Base-by-base conservation (phyloP, 2,797 vertebrate species). In the Okamejei kenojei region DNA sequence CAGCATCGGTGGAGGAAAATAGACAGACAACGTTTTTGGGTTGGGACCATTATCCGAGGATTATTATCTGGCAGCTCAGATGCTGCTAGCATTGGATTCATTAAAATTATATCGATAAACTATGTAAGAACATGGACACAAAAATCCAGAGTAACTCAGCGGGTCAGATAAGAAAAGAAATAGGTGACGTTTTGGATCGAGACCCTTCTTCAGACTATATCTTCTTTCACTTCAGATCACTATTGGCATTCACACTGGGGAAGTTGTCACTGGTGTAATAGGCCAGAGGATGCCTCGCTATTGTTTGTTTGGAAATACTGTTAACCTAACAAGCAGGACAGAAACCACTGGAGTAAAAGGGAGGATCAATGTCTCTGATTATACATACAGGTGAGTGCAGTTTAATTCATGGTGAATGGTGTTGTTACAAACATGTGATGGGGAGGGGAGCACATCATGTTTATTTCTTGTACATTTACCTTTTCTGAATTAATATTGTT, bases 201-300 rank as follows among this genome's bases (percentile, higher is more conserved):
- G 5, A 54, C 45, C 45, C 45, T 54, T 54, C 45, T 54, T 54
- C 5, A 81, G 74, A 54, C 10, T 19, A 74, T 74, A 74, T 68
- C n/a, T 29, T 73, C 45, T 74, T 76, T 76, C 71, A 95, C 92
- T 93, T 1, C 95, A 99, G 99, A 99, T 99, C 94, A 99, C 98
- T 0, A 99, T 99, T 93, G 99, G 99, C 79, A 99, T 99, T 94
- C 99, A 99, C 94, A 99, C 98, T 5, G 99, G 99, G 93, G 99
- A 99, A 94, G 99, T 99, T n/a, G 99, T 99, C 94, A 99, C 99
- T 0, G 99, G 99, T 78, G 99, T 99, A 94, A 99, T 99, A 92
- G 99, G 99, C 58, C 99, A 99, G 95, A 97, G 99, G 95, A 99
- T 99, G 99, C 99, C 99, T 77, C 97, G 98, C 81, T 99, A 99